phyloP scores from a whole-genome alignment of 2,797 vertebrate genomes.

The Gallirallus australis region DNA sequence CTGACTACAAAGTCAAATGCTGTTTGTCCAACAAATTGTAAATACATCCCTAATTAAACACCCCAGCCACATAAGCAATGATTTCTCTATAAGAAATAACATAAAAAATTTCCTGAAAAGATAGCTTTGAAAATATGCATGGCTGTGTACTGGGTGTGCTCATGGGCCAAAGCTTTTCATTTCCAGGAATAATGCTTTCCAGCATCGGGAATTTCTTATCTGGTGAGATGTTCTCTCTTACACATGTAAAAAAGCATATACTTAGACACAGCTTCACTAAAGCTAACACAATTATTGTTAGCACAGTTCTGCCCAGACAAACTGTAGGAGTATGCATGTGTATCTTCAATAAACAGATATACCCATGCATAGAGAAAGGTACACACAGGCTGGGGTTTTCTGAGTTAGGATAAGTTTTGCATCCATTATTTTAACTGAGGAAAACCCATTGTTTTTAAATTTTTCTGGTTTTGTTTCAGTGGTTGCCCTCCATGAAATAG shows the following conservation, averaged over 20 bases:
- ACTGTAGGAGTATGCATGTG: fast-evolving
- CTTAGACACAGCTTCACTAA: neutral
- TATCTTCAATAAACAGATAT: neutral
- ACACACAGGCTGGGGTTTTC: neutral
- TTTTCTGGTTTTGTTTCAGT: neutral
- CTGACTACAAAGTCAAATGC: neutral
- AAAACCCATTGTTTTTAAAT: neutral
- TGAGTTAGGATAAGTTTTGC: neutral
- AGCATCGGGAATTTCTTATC: neutral
- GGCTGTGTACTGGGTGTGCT: neutral
- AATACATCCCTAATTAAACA: neutral
- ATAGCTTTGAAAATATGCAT: neutral
- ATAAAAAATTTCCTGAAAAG: neutral
- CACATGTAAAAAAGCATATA: neutral
- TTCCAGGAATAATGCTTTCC: neutral
- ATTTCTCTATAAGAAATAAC: neutral
- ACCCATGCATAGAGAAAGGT: neutral
- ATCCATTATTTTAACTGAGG: neutral
- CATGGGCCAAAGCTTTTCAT: neutral
- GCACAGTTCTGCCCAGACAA: neutral
- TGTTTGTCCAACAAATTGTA: neutral
- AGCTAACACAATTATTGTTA: neutral
- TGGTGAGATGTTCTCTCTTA: neutral
- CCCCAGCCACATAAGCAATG: neutral
- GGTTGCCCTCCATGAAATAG: neutral